phyloP scores from a whole-genome alignment of 1,140 invertebrate species.

The Chelonus insularis region DNA sequence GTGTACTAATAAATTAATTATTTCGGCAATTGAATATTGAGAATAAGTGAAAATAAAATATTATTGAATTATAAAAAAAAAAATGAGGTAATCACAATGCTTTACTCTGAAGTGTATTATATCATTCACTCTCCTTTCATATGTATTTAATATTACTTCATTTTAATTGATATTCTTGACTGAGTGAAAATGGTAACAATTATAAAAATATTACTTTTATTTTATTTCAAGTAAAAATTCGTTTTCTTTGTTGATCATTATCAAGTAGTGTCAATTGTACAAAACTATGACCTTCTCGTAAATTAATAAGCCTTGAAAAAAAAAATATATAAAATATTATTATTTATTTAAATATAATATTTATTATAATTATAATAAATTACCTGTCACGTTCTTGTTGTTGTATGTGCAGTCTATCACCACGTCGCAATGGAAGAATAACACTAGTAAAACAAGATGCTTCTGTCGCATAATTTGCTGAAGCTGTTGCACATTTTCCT shows the following conservation, averaged over 20 bases:
- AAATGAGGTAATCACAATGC: too few species aligned
- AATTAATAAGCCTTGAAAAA: constrained; percentile 50
- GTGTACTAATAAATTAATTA: too few species aligned
- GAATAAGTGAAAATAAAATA: too few species aligned
- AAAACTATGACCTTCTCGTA: constrained; percentile 50
- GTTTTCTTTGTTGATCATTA: constrained; percentile 28
- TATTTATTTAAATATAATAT: constrained; percentile 1
- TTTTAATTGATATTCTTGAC: too few species aligned
- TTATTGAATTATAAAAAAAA: too few species aligned
- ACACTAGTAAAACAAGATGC: constrained; percentile 50
- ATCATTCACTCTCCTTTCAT: too few species aligned
- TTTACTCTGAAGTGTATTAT: too few species aligned
- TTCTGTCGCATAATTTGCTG: constrained; percentile 38
- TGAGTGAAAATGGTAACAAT: too few species aligned
- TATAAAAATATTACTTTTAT: too few species aligned
- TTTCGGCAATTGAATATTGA: too few species aligned
- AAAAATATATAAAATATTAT: constrained; percentile 16
- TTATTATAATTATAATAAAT: neutral
- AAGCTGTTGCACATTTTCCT: constrained; percentile 45
- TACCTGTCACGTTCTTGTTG: constrained; percentile 50
- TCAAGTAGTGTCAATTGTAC: constrained; percentile 49
- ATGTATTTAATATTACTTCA: too few species aligned
- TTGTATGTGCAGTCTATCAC: constrained; percentile 48
- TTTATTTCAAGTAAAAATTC: too few species aligned
- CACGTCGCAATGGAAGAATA: constrained; percentile 40